These are phyloP conservation scores for Microplitis manilae DNA, from an alignment of 2,888 invertebrate genomes.

Conservation along the genomic window DNA sequence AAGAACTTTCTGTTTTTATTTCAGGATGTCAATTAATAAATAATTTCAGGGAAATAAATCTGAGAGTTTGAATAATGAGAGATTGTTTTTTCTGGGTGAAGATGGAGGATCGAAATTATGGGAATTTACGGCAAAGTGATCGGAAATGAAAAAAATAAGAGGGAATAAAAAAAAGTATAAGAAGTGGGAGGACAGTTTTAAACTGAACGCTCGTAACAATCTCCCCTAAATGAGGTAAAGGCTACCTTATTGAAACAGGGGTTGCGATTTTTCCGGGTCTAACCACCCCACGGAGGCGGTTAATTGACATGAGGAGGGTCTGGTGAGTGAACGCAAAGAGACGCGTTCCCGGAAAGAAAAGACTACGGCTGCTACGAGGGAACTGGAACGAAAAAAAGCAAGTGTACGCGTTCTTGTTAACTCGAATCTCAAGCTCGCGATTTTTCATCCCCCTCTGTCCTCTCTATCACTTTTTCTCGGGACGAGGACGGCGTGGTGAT, in stretches of 20 bases:
- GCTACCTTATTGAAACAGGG: constrained; percentile 72
- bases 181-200: constrained; percentile 64
- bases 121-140: constrained; percentile 68
- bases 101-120: constrained; percentile 48
- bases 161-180: constrained; percentile 32
- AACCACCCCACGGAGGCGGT: constrained; percentile 62
- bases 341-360: constrained; percentile 37
- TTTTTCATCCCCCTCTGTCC: constrained; percentile 67
- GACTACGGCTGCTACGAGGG: not conserved
- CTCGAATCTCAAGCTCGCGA: constrained; percentile 68
- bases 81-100: not conserved
- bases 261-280: constrained; percentile 69
- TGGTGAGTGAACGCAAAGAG: constrained; percentile 34
- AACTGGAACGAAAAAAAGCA: constrained; percentile 33
- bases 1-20: too few species aligned
- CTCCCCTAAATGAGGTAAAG: constrained; percentile 72
- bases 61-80: not conserved
- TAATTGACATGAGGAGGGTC: constrained; percentile 70
- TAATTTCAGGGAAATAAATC: constrained; percentile 18
- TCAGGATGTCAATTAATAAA: constrained; percentile 32
- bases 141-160: constrained; percentile 51
- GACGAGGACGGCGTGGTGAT: constrained; percentile 54
- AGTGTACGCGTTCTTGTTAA: constrained; percentile 68
- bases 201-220: constrained; percentile 69
- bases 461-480: constrained; percentile 11